A percentile compares a stretch with the other conserved stretches of the same genome.
Conservation (phyloP, 2,113 vertebrate genomes). For the Cathartes aura region DNA sequence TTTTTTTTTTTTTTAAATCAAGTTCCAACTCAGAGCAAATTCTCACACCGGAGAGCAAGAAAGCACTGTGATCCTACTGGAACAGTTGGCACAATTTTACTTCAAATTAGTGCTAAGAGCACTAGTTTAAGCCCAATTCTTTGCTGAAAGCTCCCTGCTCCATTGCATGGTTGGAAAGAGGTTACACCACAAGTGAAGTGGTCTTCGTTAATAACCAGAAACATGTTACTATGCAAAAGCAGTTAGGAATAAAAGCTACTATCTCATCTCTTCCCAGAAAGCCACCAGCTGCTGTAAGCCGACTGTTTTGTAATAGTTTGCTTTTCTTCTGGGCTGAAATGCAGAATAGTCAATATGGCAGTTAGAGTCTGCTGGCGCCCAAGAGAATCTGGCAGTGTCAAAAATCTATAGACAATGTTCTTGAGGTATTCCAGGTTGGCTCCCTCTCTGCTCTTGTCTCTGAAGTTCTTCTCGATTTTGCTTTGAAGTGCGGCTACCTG, state of each 20-base stretch:
- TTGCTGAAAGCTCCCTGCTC: background rate
- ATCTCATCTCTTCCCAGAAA: constrained; percentile 77
- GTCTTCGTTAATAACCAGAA: fast-evolving
- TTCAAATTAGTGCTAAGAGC: fast-evolving
- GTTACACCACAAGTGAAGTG: fast-evolving
- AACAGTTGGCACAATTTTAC: background rate
- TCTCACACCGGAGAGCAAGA: background rate
- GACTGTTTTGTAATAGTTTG: constrained; percentile 79
- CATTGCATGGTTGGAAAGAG: fast-evolving
- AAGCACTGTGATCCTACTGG: background rate
- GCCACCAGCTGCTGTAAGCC: constrained; percentile 86
- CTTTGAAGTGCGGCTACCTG: constrained; percentile 71
- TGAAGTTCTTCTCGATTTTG: constrained; percentile 78
- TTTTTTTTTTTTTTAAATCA: background rate
- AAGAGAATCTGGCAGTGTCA: constrained; percentile 86
- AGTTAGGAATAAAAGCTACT: fast-evolving
- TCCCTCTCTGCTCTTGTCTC: constrained; percentile 89
- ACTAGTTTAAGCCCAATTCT: fast-evolving
- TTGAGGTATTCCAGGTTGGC: constrained; percentile 97
- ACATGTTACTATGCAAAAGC: fast-evolving
- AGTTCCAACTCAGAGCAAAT: background rate
- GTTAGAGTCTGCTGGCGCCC: constrained; percentile 91
- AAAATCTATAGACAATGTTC: constrained; percentile 89
- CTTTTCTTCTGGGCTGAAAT: constrained; percentile 94
- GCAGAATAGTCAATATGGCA: constrained; percentile 92